Conservation (phyloP, 2,113 vertebrate species). For the Erythrocercus mccallii region DNA sequence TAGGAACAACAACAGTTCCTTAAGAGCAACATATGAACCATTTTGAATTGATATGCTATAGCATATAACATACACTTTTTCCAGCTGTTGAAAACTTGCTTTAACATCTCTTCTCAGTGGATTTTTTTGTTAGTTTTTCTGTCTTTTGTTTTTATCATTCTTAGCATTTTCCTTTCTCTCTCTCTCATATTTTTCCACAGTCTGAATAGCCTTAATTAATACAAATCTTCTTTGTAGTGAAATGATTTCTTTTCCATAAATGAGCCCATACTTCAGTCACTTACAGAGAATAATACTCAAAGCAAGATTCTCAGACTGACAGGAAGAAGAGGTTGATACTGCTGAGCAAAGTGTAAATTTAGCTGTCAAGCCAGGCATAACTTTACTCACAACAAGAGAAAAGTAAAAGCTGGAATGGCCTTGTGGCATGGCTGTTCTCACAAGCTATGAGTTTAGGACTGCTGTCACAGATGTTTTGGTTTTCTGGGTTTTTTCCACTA, state of each 20-base stretch:
- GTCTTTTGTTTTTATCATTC: neutral
- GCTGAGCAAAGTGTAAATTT: neutral
- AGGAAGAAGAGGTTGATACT: neutral
- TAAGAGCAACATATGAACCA: neutral
- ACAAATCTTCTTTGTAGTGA: neutral
- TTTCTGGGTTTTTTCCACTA: neutral
- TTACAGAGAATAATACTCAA: neutral
- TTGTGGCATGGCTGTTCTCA: neutral
- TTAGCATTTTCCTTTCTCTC: neutral
- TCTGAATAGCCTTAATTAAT: neutral
- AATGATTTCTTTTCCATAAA: neutral
- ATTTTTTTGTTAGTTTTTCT: neutral
- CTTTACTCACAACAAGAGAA: neutral
- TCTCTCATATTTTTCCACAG: neutral
- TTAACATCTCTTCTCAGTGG: neutral
- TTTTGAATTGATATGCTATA: neutral
- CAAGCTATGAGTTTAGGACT: neutral
- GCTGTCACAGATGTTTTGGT: neutral
- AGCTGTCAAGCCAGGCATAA: neutral
- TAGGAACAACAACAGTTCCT: neutral
- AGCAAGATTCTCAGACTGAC: neutral
- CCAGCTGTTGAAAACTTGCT: neutral
- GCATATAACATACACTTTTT: neutral
- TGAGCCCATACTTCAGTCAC: neutral
- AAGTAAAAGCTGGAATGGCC: neutral